Evolutionary conservation across 2,797 vertebrate species (phyloP), one percentile per base, ranked within the genome.

Genomic region (Mus minutoides): DNA sequence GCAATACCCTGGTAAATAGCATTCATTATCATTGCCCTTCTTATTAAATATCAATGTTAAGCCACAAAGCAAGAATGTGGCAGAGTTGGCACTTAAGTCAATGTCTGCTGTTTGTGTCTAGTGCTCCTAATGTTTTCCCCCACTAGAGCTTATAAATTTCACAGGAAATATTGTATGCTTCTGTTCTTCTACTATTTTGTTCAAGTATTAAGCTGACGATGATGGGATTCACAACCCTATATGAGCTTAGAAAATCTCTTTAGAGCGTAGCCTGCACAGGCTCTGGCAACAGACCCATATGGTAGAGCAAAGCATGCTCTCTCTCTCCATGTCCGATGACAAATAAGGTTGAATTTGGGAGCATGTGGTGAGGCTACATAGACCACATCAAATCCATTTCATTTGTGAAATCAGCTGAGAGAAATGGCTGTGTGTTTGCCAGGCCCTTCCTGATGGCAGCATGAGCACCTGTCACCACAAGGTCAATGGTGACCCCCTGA

Each of bases 321-420:
- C 24, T 84, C 24, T 84, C 62, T 79, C 37, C 13, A 43, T 69
- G 29, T 54, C 87, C 34, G 75, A 17, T 75, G 86, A 92, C 67
- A 90, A 93, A 80, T 56, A 85, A 84, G 82, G 67, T 75, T 75
- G 49, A 97, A 88, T 56, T 37, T n/a, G 31, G 71, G 46, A 54
- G 58, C 91, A 88, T 77, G 86, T 84, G 58, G 88, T 21, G 56
- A 96, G 84, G 73, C 60, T 88, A 54, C 69, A 69, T 40, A 64
- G 95, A 78, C 79, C 67, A 92, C 43, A 88, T 92, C 77, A 78
- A 83, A 60, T 75, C 88, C 77, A 88, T 92, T 96, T 88, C 95
- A 93, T 95, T 88, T 93, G 82, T 92, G 85, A 97, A 96, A 73
- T 85, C 46, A 93, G 86, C 73, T 91, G 80, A 94, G 89, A 93